These are phyloP conservation scores for Marisa cornuarietis DNA, from an alignment of 1,140 invertebrate species.

Conservation along the genomic window DNA sequence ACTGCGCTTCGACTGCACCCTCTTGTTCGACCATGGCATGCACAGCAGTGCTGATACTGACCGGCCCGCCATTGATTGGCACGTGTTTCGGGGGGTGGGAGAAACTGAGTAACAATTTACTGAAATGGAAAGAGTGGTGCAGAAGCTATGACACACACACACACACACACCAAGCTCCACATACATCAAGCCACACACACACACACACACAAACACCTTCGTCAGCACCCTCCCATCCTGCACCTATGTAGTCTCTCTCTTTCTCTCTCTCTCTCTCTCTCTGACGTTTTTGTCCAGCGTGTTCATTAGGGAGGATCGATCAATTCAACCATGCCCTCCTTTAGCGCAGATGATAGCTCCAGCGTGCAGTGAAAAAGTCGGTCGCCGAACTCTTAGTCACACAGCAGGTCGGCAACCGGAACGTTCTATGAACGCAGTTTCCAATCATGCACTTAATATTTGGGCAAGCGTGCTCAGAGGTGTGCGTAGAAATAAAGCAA, in stretches of 20 bases:
- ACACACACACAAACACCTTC: neutral
- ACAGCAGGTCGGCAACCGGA: neutral
- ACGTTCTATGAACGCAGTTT: neutral
- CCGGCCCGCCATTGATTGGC: too few species aligned
- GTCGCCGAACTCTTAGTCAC: neutral
- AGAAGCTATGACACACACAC: neutral
- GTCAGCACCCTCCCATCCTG: neutral
- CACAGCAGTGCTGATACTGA: too few species aligned
- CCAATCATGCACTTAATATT: neutral
- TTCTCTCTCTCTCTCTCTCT: neutral
- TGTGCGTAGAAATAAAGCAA: neutral
- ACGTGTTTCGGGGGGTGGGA: too few species aligned
- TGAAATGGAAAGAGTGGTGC: too few species aligned
- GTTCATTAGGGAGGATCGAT: neutral
- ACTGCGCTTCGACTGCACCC: too few species aligned
- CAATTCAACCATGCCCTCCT: too few species aligned
- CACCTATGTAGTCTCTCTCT: neutral
- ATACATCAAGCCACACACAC: conserved; percentile 4
- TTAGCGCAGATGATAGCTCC: too few species aligned
- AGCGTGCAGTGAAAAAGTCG: too few species aligned
- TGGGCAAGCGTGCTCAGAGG: neutral
- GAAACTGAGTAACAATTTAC: too few species aligned
- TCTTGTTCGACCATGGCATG: too few species aligned
- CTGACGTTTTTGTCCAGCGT: neutral
- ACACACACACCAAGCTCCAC: neutral